A percentile compares a stretch with the other conserved stretches of the same genome.
These are phyloP conservation scores for Corapipo altera DNA, from an alignment of 2,113 vertebrate species.

Conservation along the genomic window DNA sequence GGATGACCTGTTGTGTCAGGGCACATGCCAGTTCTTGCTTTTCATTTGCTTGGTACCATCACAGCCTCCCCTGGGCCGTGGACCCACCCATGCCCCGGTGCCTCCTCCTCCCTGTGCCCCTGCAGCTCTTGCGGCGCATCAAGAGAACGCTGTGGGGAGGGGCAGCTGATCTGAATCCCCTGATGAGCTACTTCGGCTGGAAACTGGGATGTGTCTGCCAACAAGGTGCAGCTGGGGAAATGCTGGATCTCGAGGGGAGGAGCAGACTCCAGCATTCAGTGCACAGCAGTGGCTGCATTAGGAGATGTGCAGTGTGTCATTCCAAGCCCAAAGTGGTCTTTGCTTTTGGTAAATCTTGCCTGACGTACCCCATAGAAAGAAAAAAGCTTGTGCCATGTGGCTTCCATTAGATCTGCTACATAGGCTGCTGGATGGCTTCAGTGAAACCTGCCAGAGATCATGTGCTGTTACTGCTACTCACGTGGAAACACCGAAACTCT, in stretches of 20 bases:
- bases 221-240: neutral
- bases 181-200: neutral
- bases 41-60: fast-evolving
- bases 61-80: neutral
- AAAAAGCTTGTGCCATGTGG: neutral
- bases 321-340: neutral
- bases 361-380: neutral
- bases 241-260: fast-evolving
- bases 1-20: neutral
- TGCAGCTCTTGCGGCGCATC: neutral
- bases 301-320: fast-evolving
- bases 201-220: neutral
- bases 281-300: fast-evolving
- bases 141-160: neutral
- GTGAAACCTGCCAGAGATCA: neutral
- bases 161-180: neutral
- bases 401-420: neutral
- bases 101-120: fast-evolving
- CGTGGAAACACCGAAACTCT: fast-evolving
- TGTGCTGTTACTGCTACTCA: neutral
- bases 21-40: neutral
- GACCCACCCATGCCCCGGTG: fast-evolving
- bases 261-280: neutral
- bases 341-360: neutral
- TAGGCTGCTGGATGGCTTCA: neutral